Evolutionary conservation across 2,797 vertebrate species (phyloP).

Genomic region (Myripristis jacobus): DNA sequence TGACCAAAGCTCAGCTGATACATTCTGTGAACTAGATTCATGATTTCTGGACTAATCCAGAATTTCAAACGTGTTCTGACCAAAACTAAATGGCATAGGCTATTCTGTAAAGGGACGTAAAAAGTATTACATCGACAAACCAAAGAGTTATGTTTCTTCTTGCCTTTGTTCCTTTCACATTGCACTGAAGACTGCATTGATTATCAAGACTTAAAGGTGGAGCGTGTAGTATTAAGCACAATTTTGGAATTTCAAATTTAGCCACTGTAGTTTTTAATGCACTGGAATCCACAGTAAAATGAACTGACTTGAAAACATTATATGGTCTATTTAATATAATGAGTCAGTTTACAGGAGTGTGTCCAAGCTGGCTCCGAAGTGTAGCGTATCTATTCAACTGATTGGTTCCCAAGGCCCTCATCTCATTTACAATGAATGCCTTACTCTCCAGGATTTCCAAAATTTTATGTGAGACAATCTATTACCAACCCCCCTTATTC

Average conservation of each 20-base stretch:
- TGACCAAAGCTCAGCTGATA: conserved; percentile 28
- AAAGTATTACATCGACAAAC: conserved; percentile 69
- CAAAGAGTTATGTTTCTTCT: conserved; percentile 73
- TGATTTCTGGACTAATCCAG: background rate
- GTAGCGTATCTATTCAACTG: background rate
- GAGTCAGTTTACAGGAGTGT: conserved; percentile 21
- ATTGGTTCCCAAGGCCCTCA: conserved; percentile 17
- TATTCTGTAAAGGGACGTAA: conserved; percentile 36
- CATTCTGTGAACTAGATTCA: conserved; percentile 20
- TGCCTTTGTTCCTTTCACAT: conserved; percentile 7
- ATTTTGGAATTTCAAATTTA: background rate
- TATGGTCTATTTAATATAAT: background rate
- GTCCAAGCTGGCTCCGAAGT: background rate
- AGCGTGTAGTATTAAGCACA: conserved; percentile 8
- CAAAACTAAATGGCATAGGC: background rate
- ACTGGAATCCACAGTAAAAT: conserved; percentile 15
- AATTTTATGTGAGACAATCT: background rate
- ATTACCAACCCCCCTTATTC: background rate
- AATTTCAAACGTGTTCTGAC: conserved; percentile 1
- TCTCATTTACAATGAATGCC: conserved; percentile 34
- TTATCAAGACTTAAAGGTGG: background rate
- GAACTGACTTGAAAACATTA: background rate
- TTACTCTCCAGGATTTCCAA: conserved; percentile 31
- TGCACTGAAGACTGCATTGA: conserved; percentile 12
- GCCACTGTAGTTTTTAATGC: conserved; percentile 16